Evolutionary conservation across 2,888 invertebrate genomes (phyloP).

Genomic region (Heteropelma amictum): DNA sequence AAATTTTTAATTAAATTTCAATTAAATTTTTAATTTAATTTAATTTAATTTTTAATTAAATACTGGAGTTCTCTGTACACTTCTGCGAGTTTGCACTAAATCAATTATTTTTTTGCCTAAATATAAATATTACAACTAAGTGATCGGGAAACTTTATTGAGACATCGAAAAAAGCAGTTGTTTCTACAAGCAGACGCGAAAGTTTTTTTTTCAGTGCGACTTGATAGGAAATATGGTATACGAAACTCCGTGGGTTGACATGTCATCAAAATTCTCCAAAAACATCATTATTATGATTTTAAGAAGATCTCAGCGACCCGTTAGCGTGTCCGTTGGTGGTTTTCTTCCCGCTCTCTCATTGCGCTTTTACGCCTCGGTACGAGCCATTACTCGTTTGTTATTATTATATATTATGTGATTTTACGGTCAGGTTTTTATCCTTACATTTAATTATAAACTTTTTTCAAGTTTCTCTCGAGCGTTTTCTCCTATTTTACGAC

Average conservation of each 20-base stretch:
- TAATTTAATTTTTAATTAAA: no score
- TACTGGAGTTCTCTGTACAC: no score
- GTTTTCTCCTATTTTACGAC: constrained; percentile 55
- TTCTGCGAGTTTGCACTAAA: no score
- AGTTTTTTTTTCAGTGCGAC: no score
- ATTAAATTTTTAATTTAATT: no score
- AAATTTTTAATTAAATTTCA: no score
- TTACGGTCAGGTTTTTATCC: neutral
- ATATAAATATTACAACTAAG: no score
- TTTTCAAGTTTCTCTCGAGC: constrained; percentile 56
- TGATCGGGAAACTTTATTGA: no score
- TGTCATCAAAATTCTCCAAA: constrained; percentile 20
- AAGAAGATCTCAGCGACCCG: constrained; percentile 52
- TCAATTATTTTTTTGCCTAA: no score
- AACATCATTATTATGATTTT: constrained; percentile 23
- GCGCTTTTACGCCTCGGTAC: constrained; percentile 56
- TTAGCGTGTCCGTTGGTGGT: constrained; percentile 45
- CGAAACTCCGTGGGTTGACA: constrained; percentile 21
- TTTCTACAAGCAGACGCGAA: neutral
- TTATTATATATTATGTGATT: no score
- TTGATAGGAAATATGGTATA: constrained; percentile 16
- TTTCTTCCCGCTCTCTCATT: constrained; percentile 57
- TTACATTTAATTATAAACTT: neutral
- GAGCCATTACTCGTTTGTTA: constrained; percentile 1
- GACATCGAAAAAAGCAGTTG: neutral